phyloP scores from a whole-genome alignment of 2,113 vertebrate genomes.

The Gallinago paraguaiae region DNA sequence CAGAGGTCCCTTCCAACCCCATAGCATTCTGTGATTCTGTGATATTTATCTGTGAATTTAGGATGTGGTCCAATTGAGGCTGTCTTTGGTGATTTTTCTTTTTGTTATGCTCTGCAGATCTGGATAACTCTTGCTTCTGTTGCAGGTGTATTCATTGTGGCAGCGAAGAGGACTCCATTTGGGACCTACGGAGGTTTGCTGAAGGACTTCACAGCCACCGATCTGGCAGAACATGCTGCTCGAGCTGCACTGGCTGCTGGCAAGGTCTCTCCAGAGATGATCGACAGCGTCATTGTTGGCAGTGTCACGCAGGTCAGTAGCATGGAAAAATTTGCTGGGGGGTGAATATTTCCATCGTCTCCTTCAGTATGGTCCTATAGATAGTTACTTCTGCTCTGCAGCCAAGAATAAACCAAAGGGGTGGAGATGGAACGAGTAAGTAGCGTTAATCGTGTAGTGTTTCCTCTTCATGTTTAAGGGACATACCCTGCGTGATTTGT shows the following conservation, averaged over 20 bases:
- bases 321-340: neutral
- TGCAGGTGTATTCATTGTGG: slow-evolving; percentile 89
- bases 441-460: neutral
- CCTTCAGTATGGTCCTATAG: neutral
- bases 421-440: neutral
- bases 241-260: slow-evolving; percentile 85
- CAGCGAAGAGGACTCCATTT: slow-evolving; percentile 90
- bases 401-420: neutral
- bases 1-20: too few relatives aligned
- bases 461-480: neutral
- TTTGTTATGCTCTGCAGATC: neutral
- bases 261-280: slow-evolving; percentile 81
- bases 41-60: neutral
- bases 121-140: neutral
- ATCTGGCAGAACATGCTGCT: slow-evolving; percentile 84
- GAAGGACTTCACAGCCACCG: slow-evolving; percentile 87
- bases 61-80: neutral
- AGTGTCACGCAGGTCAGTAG: slow-evolving; percentile 88
- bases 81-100: neutral
- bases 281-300: slow-evolving; percentile 88
- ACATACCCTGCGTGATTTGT: neutral
- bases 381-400: neutral
- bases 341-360: neutral
- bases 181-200: slow-evolving; percentile 88
- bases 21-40: too few relatives aligned